A percentile compares a stretch with the other conserved stretches of the same genome.
phyloP scores from a whole-genome alignment of 2,888 invertebrate species.

The Conomelus anceps region DNA sequence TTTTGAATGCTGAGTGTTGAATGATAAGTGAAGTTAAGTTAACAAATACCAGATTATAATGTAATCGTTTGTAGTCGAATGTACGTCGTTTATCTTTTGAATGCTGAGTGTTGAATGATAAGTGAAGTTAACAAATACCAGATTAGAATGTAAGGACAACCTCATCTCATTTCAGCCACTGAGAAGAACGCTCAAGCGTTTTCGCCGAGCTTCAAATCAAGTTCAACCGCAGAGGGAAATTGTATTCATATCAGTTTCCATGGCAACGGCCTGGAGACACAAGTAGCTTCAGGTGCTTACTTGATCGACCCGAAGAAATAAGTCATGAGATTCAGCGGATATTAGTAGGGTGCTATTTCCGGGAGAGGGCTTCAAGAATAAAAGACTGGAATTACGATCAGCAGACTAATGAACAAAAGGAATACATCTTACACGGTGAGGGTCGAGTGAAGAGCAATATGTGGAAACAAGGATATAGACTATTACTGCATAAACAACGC shows the following conservation, averaged over 20 bases:
- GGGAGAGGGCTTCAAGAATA: not conserved
- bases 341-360: not conserved
- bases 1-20: no score
- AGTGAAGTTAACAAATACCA: no score
- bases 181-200: not conserved
- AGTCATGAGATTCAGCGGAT: not conserved
- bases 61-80: no score
- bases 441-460: no score
- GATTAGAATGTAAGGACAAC: not conserved
- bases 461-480: not conserved
- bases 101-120: no score
- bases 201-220: not conserved
- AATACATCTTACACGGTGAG: no score
- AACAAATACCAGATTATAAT: no score
- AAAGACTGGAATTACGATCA: not conserved
- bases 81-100: no score
- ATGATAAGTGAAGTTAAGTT: no score
- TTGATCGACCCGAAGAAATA: not conserved
- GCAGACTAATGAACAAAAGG: not conserved
- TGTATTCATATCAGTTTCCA: not conserved
- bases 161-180: not conserved
- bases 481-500: no score
- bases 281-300: not conserved
- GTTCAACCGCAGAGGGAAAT: not conserved
- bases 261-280: not conserved